Evolutionary conservation across 2,888 invertebrate species (phyloP), one percentile per base, ranked within the genome.

Genomic region (Eudemis profundana): DNA sequence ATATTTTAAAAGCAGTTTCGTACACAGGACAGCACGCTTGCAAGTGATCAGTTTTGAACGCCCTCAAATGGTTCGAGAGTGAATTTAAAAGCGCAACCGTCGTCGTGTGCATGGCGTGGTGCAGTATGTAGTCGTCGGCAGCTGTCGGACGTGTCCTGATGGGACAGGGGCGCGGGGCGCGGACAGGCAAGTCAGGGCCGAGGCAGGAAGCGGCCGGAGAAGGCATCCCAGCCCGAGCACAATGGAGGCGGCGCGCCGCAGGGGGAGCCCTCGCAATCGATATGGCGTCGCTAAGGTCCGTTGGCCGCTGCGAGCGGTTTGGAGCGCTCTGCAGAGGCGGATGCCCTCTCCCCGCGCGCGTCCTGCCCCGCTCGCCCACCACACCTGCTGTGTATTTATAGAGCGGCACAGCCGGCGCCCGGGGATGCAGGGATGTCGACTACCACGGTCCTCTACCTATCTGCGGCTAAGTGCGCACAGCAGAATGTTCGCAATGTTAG

Each of bases 251-350:
- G 83, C 89, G 90, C 89, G 89, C 88, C 89, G 89, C 90, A 90
- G 89, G 91, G 91, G 91, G 90, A 90, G 89, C 89, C 90, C 89
- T 90, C 89, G 90, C 91, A 92, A 92, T 92, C 92, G 92, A 93
- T 92, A 91, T 92, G 86, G 87, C 91, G 90, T 87, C 90, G 92
- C 91, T 91, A 92, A 92, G 92, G 91, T 92, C 92, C 92, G 90
- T 84, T 90, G 90, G 91, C 88, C 90, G 90, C 85, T 89, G 90
- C 79, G 89, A 87, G 86, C 89, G 85, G 87, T 84, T 86, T 86
- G 85, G 87, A 89, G 82, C 88, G 86, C 89, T 63, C 56, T 89
- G 90, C 89, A 87, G 90, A 89, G 89, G 89, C 89, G 90, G 89
- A 88, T 87, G 87, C 86, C 87, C 85, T 74, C 79, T 80, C 74